A percentile compares a stretch with the other conserved stretches of the same genome.
Conservation (phyloP, 2,113 vertebrate species). For the Ahaetulla prasina region DNA sequence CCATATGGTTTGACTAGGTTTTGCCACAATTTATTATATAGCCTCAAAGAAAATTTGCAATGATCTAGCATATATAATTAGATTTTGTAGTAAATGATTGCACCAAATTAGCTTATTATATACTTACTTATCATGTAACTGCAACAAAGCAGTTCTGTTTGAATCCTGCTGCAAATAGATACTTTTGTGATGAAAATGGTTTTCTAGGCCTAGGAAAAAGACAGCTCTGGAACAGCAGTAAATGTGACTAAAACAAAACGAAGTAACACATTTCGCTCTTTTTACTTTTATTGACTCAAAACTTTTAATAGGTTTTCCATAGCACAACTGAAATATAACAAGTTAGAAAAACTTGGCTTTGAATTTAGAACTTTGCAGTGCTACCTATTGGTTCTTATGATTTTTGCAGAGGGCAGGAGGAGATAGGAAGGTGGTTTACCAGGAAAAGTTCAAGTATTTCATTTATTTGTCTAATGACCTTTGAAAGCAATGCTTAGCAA, state of each 20-base stretch:
- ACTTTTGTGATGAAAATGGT: not conserved
- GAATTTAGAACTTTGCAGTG: not conserved
- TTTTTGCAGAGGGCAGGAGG: not conserved
- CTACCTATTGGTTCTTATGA: not conserved
- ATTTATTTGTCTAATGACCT: not conserved
- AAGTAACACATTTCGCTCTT: not conserved
- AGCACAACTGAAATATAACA: not conserved
- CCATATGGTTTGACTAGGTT: not conserved
- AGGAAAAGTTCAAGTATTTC: not conserved
- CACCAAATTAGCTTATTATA: not conserved
- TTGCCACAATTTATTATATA: not conserved
- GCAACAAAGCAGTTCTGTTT: not conserved
- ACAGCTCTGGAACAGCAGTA: not conserved
- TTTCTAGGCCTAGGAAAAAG: not conserved
- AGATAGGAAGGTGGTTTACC: not conserved
- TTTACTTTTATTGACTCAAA: not conserved
- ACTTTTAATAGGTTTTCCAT: not conserved
- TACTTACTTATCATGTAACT: not conserved
- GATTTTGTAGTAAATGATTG: not conserved
- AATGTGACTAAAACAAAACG: not conserved
- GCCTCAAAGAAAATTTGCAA: not conserved
- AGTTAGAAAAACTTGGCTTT: not conserved
- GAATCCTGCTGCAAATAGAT: not conserved
- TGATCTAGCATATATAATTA: not conserved
- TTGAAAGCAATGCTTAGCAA: not conserved